A percentile compares a stretch with the other conserved stretches of the same genome.
phyloP scores from a whole-genome alignment of 2,797 vertebrate genomes.

The Pitangus sulphuratus region DNA sequence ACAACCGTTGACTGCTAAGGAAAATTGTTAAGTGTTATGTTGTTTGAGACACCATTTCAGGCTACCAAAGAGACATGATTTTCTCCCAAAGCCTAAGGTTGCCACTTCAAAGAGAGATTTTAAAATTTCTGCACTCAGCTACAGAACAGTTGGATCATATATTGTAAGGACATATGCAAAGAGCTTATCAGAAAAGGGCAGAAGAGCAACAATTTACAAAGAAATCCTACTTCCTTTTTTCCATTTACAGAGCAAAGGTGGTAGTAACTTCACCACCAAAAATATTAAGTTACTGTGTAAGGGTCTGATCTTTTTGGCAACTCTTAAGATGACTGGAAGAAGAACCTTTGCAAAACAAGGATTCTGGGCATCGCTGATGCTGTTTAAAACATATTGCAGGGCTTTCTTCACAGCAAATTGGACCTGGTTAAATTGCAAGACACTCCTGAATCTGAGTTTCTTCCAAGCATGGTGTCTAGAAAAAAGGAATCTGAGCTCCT shows the following conservation, averaged over 20 bases:
- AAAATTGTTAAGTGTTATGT: not conserved
- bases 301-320: not conserved
- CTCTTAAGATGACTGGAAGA: not conserved
- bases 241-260: not conserved
- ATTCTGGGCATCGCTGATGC: not conserved
- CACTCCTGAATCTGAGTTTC: not conserved
- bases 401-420: not conserved
- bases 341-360: not conserved
- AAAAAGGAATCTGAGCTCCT: not conserved
- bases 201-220: conserved; percentile 20
- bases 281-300: not conserved
- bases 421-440: not conserved
- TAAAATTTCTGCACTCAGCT: not conserved
- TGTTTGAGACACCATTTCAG: not conserved
- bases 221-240: not conserved
- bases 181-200: conserved; percentile 30
- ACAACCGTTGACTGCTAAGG: not conserved
- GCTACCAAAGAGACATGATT: not conserved
- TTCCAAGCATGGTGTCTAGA: not conserved
- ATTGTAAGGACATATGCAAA: not conserved
- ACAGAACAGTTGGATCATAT: not conserved
- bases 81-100: not conserved
- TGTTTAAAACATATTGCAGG: not conserved
- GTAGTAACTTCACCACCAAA: not conserved
- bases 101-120: conserved; percentile 20